Conservation (phyloP, 92 coral and sea anemone genomes). For the Parazoanthus swiftii region DNA sequence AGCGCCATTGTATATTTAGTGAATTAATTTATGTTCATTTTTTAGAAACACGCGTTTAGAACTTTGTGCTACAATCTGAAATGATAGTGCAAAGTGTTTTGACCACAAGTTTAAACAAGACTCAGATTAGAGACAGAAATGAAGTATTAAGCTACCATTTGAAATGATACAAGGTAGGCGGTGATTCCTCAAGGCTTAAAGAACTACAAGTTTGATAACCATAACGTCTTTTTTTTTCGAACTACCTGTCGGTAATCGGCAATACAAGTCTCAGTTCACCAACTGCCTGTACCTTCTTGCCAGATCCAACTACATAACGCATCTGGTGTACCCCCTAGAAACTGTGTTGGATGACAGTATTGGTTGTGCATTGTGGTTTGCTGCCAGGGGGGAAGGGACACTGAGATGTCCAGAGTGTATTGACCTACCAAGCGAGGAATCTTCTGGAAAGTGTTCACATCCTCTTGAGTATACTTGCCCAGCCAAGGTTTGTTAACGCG, state of each 20-base stretch:
- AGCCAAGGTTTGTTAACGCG: slow-evolving; percentile 71
- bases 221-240: no score
- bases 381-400: slow-evolving; percentile 91
- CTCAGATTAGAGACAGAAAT: no score
- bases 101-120: no score
- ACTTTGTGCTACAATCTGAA: no score
- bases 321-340: slow-evolving; percentile 94
- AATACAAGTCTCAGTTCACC: not conserved
- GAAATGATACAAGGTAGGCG: no score
- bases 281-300: not conserved
- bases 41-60: no score
- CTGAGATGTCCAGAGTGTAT: slow-evolving; percentile 58
- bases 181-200: no score
- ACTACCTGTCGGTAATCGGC: no score
- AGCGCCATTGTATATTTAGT: no score
- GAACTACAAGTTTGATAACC: no score
- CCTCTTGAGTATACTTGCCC: slow-evolving; percentile 57
- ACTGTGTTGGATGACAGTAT: slow-evolving; percentile 97
- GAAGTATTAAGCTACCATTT: no score
- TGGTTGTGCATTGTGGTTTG: slow-evolving; percentile 99
- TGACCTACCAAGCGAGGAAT: slow-evolving; percentile 16
- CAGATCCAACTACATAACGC: slow-evolving; percentile 80
- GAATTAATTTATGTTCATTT: not conserved
- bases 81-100: no score
- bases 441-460: slow-evolving; percentile 37